Evolutionary conservation across 2,797 vertebrate species (phyloP), one percentile per base, ranked within the genome.

Genomic region (Gobio occitaniae): DNA sequence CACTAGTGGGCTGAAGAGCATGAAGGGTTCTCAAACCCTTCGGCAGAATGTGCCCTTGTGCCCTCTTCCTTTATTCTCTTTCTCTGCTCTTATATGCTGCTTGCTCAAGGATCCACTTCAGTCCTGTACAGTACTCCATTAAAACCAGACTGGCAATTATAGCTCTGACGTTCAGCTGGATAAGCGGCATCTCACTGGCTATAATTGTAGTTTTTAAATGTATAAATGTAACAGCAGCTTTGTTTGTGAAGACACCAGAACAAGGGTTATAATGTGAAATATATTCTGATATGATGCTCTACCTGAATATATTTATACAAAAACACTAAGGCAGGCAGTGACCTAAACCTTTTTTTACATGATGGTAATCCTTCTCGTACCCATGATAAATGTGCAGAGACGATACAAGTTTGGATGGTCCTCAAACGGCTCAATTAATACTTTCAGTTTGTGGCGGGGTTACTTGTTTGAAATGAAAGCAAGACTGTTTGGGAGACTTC

Each of bases 171-270:
- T 79, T 63, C 41, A 2, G 36, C 69, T 75, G 41, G 41, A 63
- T 83, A 70, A 86, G 72, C 25, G n/a, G 36, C 41, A 69, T 29
- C 47, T 72, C 68, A 61, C 82, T 50, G 52, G 47, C 32, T 74
- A 29, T 76, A 88, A 75, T 78, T 86, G 70, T 12, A 47, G 21
- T 66, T 77, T 85, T 78, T 87, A 29, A 84, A 80, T 77, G 80
- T 76, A 48, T 66, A 25, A 25, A 25, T 52, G 44, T 56, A 85
- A 32, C 86, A 71, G 48, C 13, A 3, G n/a, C 11, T 44, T 50
- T 76, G 66, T 70, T 72, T 61, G 72, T 76, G 16, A 76, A 85
- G 63, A 75, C 50, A 52, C 21, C 5, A 9, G 36, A 66, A 52
- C 19, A 80, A 78, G 61, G 69, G 52, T 79, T 79, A 72, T 74